phyloP scores from a whole-genome alignment of 2,113 vertebrate species.

The Cacatua alba region DNA sequence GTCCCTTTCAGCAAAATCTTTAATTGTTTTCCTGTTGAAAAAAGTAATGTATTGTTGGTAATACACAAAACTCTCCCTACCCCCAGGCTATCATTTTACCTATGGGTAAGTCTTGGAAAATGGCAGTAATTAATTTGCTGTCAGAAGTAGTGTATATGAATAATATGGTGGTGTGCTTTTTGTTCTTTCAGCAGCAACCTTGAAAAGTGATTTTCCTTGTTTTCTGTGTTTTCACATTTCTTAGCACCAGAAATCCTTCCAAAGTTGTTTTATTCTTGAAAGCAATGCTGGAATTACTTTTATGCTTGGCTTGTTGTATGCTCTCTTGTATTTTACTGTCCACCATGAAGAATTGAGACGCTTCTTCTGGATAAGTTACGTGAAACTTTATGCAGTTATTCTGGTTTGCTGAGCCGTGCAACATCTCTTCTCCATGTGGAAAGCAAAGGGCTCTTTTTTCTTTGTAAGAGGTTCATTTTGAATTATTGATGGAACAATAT shows the following conservation, averaged over 20 bases:
- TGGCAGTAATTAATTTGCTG: slow-evolving; percentile 28
- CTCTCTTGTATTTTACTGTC: background rate
- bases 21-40: background rate
- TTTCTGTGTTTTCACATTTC: background rate
- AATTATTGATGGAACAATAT: background rate
- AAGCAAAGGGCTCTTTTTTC: background rate
- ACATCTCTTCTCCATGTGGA: background rate
- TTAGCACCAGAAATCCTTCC: background rate
- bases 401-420: background rate
- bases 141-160: slow-evolving; percentile 8
- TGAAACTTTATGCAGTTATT: background rate
- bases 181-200: background rate
- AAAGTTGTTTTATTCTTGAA: background rate
- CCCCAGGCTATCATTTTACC: background rate
- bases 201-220: background rate
- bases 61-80: background rate
- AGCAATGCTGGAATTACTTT: background rate
- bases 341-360: background rate
- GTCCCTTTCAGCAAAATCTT: slow-evolving; percentile 38
- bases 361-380: background rate
- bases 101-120: background rate
- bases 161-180: background rate
- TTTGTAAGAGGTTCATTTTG: background rate
- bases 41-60: background rate
- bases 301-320: background rate